Base-by-base conservation (phyloP, 2,113 vertebrate genomes). In the Pseudorasbora parva region DNA sequence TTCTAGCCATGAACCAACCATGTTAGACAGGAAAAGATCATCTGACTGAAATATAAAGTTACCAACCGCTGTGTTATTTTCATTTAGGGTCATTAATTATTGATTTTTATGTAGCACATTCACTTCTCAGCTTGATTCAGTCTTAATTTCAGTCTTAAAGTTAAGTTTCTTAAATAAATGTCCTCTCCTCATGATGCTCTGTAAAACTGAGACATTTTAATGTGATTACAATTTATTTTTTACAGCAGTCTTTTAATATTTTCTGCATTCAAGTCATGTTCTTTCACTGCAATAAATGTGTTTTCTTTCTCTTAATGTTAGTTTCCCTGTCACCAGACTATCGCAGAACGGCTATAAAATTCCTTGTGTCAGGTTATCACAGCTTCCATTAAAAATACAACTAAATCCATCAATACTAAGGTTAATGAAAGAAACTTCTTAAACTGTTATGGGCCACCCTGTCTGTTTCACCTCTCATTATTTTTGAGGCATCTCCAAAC, bases 271-370 rank as follows among this genome's bases (percentile, higher is more conserved):
- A 72, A 25, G n/a, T 45, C 69, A 73, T 19, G 25, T 51, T 64
- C 57, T 14, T 79, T 27, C 37, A 64, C 59, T 11, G 12, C 43
- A 49, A 64, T 49, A 64, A 64, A 62, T 23, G 8, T 62, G 56
- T 78, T 79, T 79, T 78, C 75, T 43, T 78, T 23, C 54, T 60
- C 77, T 66, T 49, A 17, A 47, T 79, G 57, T 79, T 66, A 64
- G 59, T 49, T 64, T 43, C 10, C 19, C 54, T 66, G 59, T 79
- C 37, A 23, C 60, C n/a, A n/a, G 33, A 23, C 75, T 0, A 15
- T 25, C 17, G 25, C 49, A 77, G 19, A 77, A 60, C 8, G 51
- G 5, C 60, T 21, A 66, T 79, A 14, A 79, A 79, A 79, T 30
- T 66, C 59, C 43, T 66, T 21, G 17, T n/a, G 23, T 66, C n/a